Evolutionary conservation across 2,113 vertebrate genomes (phyloP), one percentile per base, ranked within the genome.

Genomic region (Elgaria multicarinata): DNA sequence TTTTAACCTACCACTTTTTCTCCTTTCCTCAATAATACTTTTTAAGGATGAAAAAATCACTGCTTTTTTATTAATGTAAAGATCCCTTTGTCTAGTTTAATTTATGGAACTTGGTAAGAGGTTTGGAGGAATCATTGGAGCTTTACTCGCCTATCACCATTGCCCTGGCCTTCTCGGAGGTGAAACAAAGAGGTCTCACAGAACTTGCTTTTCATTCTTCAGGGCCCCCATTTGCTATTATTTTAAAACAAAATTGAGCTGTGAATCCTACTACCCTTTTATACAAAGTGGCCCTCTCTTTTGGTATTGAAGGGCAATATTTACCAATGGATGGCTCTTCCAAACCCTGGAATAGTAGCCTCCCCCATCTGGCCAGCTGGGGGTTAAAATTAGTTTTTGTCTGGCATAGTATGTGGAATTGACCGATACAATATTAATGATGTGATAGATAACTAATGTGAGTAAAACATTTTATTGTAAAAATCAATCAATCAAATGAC

Each of bases 21-120:
- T 74, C 77, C 84, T 77, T 58, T 66, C 92, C 83, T 85, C 26
- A 33, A 53, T 84, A 4, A 84, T 78, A 33, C 18, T 12, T 46
- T 87, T 36, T 24, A 44, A 46, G 31, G 33, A 24, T 6, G 39
- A 67, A 53, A n/a, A n/a, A 24, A 31, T 16, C 42, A 50, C 3
- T 53, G n/a, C 46, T 85, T 13, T n/a, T 85, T 26, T 75, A 50
- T 75, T 75, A 55, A 75, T 64, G 16, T 36, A 81, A 81, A 88
- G 26, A 42, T 88, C 69, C 83, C 69, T 67, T 2, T 76, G 53
- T 84, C 71, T 93, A 91, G 62, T 84, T 92, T 84, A 16, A 82
- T 83, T 86, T 72, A 50, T 66, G 24, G 69, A 36, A 83, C 14
- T 28, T 62, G 58, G 3, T 76, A 83, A 83, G 71, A 7, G 22